Percentiles rank a stretch among this genome's conserved stretches.
Evolutionary conservation across 2,797 vertebrate species (phyloP).

Genomic region (Ciconia nigra): DNA sequence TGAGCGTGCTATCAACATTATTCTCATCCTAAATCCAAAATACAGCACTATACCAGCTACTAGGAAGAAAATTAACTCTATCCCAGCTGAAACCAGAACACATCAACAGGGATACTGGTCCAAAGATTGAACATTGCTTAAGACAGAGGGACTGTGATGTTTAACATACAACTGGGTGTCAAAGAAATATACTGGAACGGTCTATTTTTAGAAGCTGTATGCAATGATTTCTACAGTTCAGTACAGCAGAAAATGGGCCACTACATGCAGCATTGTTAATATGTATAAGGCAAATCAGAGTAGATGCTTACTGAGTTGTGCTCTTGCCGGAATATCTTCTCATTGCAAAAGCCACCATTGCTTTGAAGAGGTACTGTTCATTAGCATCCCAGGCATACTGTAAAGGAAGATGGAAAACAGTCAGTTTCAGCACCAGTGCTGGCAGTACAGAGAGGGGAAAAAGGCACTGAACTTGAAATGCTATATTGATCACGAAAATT

Average conservation of each 20-base stretch:
- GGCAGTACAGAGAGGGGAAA: neutral
- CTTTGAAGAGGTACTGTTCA: constrained; percentile 91
- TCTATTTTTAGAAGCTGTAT: neutral
- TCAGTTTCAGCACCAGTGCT: neutral
- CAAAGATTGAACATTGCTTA: neutral
- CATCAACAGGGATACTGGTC: neutral
- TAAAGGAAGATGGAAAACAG: constrained; percentile 52
- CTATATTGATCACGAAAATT: neutral
- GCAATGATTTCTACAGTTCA: neutral
- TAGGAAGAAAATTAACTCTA: neutral
- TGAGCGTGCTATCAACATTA: neutral
- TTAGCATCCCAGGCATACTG: constrained; percentile 89
- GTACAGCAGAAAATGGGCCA: neutral
- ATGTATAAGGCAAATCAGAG: neutral
- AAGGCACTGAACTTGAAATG: neutral
- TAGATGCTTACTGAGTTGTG: constrained; percentile 81
- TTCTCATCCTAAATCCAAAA: neutral
- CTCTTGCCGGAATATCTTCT: constrained; percentile 68
- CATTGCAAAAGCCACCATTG: constrained; percentile 90
- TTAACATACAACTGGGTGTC: neutral
- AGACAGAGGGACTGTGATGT: neutral
- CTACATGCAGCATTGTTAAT: neutral
- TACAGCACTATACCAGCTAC: neutral
- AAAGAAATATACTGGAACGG: neutral
- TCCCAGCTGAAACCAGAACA: neutral